Evolutionary conservation across 1,140 invertebrate species (phyloP).

Genomic region (Hycleus phaleratus): DNA sequence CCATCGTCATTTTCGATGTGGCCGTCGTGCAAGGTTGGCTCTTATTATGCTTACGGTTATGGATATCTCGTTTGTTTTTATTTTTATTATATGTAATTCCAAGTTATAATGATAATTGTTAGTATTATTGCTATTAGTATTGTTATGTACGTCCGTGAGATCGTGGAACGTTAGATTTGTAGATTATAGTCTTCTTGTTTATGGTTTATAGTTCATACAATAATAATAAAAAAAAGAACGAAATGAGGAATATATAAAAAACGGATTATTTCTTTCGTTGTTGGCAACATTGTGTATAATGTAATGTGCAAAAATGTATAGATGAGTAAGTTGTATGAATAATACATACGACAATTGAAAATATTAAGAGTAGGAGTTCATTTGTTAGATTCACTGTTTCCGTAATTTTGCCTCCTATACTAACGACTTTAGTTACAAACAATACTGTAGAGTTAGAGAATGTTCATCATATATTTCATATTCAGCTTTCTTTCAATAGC

Average conservation of each 20-base stretch:
- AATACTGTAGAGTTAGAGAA: too few species aligned
- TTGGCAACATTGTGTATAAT: slow-evolving; percentile 13
- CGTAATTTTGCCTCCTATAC: slow-evolving; percentile 26
- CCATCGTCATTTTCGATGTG: too few species aligned
- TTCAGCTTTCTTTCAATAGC: not conserved
- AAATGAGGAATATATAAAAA: not conserved
- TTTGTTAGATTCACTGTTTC: slow-evolving; percentile 31
- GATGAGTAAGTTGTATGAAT: slow-evolving; percentile 25
- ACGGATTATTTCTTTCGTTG: not conserved
- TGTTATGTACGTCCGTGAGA: slow-evolving; percentile 14
- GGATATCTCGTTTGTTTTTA: slow-evolving; percentile 35
- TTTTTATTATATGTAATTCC: slow-evolving; percentile 38
- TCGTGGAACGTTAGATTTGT: slow-evolving; percentile 12
- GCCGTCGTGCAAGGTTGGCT: slow-evolving; percentile 6
- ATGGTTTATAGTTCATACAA: slow-evolving; percentile 12
- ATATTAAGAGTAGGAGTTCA: slow-evolving; percentile 31
- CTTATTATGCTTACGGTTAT: slow-evolving; percentile 29
- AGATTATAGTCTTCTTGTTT: slow-evolving; percentile 5
- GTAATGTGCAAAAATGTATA: slow-evolving; percentile 18
- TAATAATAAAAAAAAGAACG: slow-evolving; percentile 6
- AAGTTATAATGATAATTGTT: slow-evolving; percentile 34
- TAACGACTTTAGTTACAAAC: slow-evolving; percentile 1
- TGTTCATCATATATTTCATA: too few species aligned
- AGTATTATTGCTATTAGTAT: slow-evolving; percentile 24
- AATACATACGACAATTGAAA: slow-evolving; percentile 33